Evolutionary conservation across 2,888 invertebrate genomes (phyloP).

Genomic region (Drosophila antonietae): DNA sequence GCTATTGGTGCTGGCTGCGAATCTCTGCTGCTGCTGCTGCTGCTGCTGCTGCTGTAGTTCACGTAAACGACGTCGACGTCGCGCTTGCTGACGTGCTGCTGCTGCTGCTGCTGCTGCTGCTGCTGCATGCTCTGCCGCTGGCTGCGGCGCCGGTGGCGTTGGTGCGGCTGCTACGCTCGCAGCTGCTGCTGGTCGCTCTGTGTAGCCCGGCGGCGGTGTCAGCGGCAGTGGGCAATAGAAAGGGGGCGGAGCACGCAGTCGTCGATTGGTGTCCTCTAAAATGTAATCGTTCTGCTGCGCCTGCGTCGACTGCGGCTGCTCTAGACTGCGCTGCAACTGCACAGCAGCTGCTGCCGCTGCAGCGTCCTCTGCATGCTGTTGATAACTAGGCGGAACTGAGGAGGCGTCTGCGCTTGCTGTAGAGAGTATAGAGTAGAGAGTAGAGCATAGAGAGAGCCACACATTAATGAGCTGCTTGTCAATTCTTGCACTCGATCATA

Average conservation of each 20-base stretch:
- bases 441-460: neutral
- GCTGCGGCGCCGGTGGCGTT: slow-evolving; percentile 27
- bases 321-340: slow-evolving; percentile 45
- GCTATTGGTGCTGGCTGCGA: slow-evolving; percentile 62
- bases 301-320: slow-evolving; percentile 37
- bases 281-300: slow-evolving; percentile 65
- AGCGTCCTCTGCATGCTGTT: slow-evolving; percentile 35
- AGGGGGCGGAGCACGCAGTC: slow-evolving; percentile 72
- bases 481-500: slow-evolving; percentile 48
- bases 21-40: slow-evolving; percentile 62
- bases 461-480: slow-evolving; percentile 37
- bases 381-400: slow-evolving; percentile 50
- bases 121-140: slow-evolving; percentile 42
- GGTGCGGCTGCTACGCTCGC: slow-evolving; percentile 4
- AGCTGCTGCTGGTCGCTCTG: slow-evolving; percentile 51
- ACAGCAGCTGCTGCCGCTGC: slow-evolving; percentile 33
- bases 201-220: slow-evolving; percentile 82
- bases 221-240: slow-evolving; percentile 74
- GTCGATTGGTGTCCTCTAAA: slow-evolving; percentile 55
- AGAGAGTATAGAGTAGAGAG: neutral
- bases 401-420: slow-evolving; percentile 28
- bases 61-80: slow-evolving; percentile 63
- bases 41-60: slow-evolving; percentile 63
- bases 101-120: slow-evolving; percentile 50
- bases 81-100: slow-evolving; percentile 64